These are phyloP conservation scores for Microtus richardsoni DNA, from an alignment of 2,113 vertebrate genomes.

Conservation along the genomic window DNA sequence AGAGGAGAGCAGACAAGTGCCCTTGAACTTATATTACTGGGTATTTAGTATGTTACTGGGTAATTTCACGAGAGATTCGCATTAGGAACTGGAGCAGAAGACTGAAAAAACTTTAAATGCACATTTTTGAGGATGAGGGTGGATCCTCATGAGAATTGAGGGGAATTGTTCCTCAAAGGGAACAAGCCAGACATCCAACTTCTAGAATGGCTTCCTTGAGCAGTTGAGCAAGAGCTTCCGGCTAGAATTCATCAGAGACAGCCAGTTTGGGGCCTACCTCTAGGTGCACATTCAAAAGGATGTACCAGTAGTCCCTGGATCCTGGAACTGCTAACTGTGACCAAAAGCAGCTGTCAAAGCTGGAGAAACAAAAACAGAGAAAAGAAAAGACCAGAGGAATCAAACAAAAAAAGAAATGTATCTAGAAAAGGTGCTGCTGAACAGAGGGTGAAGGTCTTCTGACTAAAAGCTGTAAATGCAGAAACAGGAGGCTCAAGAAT, in stretches of 20 bases:
- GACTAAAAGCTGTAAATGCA: slow-evolving; percentile 90
- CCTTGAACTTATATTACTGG: neutral
- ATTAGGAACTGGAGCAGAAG: slow-evolving; percentile 78
- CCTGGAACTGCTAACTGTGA: no score
- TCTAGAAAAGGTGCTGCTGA: slow-evolving; percentile 89
- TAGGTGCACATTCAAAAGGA: neutral
- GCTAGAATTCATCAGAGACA: slow-evolving; percentile 95
- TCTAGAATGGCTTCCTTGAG: slow-evolving; percentile 94
- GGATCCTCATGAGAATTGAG: slow-evolving; percentile 54
- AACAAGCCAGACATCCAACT: slow-evolving; percentile 97
- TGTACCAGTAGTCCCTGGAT: neutral
- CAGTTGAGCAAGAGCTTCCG: slow-evolving; percentile 92
- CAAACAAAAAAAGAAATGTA: slow-evolving; percentile 88
- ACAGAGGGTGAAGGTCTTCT: slow-evolving; percentile 95
- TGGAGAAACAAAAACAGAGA: slow-evolving; percentile 96
- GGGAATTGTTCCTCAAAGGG: slow-evolving; percentile 90
- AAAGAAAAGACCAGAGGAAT: slow-evolving; percentile 96
- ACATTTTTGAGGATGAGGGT: slow-evolving; percentile 95
- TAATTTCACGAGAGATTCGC: neutral
- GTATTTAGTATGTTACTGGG: neutral
- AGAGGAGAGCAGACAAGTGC: neutral
- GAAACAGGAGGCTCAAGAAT: slow-evolving; percentile 63
- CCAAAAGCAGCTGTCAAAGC: slow-evolving; percentile 90
- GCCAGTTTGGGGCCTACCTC: neutral
- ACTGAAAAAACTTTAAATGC: slow-evolving; percentile 96